Base-by-base conservation (phyloP, 2,113 vertebrate genomes). In the Hepsetus odoe region DNA sequence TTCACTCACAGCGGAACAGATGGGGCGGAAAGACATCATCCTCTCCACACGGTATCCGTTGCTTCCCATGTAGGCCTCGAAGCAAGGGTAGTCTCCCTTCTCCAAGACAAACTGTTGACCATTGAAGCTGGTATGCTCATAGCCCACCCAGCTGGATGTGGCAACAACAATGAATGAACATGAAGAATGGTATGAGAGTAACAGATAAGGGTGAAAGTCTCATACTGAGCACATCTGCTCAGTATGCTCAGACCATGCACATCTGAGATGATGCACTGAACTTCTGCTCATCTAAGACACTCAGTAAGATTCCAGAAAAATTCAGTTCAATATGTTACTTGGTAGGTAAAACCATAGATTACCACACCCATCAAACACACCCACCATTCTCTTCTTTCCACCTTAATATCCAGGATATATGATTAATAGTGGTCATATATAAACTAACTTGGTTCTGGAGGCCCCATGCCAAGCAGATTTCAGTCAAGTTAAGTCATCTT, bases 61-160 rank as follows among this genome's bases (percentile, higher is more conserved):
- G 90, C 95, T 98, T 85, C 97, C 97, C 0, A 96, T 98, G 94
- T 96, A 98, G 87, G 97, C 95, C 65, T 98, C 96, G 88, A 96
- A 96, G 83, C 95, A 94, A 0, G 98, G 98, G 86, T 99, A 99
- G 85, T 99, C 97, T 75, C 97, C 97, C 90, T 96, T 96, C 91
- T 99, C 97, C 93, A 99, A 93, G 85, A 98, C 90, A 56, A 98
- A 99, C 94, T 98, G 97, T 90, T 99, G 98, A 69, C 97, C 97
- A 0, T 93, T 94, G 93, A 96, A 98, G 77, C 95, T 96, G 77
- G 96, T 96, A 88, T 99, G 97, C 87, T 99, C 97, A 0, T 95
- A 98, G 73, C 97, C 97, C 6, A 97, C 92, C 98, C 98, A 99
- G 87, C 97, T 99, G 79, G 9, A 72, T 33, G 13, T 2, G 74